phyloP scores from a whole-genome alignment of 2,888 invertebrate species.

The Ophion costatus region DNA sequence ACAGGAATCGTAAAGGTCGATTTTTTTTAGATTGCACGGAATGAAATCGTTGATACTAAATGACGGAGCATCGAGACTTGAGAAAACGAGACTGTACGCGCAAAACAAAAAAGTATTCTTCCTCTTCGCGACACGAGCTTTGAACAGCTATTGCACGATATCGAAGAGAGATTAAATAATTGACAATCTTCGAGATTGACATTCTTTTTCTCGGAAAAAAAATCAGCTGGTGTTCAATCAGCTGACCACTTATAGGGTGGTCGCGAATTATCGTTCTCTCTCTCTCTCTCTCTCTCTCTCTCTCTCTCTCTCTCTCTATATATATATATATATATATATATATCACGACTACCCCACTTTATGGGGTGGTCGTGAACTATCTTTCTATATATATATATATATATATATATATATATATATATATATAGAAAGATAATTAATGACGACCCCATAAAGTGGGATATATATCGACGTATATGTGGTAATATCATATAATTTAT shows the following conservation, averaged over 20 bases:
- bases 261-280: neutral
- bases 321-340: neutral
- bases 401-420: neutral
- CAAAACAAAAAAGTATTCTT: slow-evolving; percentile 38
- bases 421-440: slow-evolving; percentile 11
- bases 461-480: neutral
- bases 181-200: slow-evolving; percentile 60
- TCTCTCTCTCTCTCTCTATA: too few relatives aligned
- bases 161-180: slow-evolving; percentile 63
- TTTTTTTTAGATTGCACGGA: neutral
- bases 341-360: too few relatives aligned
- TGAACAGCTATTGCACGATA: slow-evolving; percentile 57
- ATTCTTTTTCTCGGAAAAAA: slow-evolving; percentile 64
- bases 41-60: slow-evolving; percentile 18
- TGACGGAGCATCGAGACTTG: slow-evolving; percentile 20
- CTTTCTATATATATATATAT: neutral
- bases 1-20: neutral
- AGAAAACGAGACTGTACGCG: slow-evolving; percentile 28
- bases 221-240: slow-evolving; percentile 54
- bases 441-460: too few relatives aligned
- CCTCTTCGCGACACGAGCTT: slow-evolving; percentile 45
- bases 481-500: too few relatives aligned
- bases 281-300: too few relatives aligned
- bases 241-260: slow-evolving; percentile 27
- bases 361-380: slow-evolving; percentile 10